Evolutionary conservation across 2,888 invertebrate species (phyloP), one percentile per base, ranked within the genome.

Genomic region (Ernsta delagoae): DNA sequence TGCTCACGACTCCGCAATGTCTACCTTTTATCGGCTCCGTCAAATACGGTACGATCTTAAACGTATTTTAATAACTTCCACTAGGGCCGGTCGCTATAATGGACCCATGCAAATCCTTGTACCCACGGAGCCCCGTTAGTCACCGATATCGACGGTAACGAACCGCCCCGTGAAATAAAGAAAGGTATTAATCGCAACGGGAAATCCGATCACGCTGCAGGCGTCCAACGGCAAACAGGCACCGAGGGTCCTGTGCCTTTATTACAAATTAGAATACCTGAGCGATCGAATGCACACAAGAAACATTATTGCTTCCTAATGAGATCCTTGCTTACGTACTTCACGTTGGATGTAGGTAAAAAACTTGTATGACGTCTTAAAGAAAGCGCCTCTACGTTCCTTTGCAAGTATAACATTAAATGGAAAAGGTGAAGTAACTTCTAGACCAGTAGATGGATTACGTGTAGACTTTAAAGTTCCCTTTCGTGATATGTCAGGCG

Each of bases 51-150:
- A 77, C 85, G 83, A 90, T 90, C 88, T 91, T 89, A 88, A 90
- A 88, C 83, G 86, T 87, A 89, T 90, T 91, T 90, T 89, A 92
- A 90, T 90, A 90, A 90, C 87, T 87, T 89, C 88, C 85, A 86
- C 85, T 85, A 82, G 83, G 84, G 65, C 71, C 83, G 80, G 86
- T 87, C 82, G 81, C 84, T 80, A 83, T 90, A 90, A 90, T 89
- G 87, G 87, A 84, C 85, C 83, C 84, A 91, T 90, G 90, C 91
- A 91, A 91, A 92, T 89, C 81, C 85, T 79, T 82, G 83, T 82
- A 82, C 83, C 82, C 84, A 83, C 75, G 77, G 77, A 79, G 78
- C 82, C 87, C 90, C 89, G 91, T 91, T 91, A 90, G 45, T 43
- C 81, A 78, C 78, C 81, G 88, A 89, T 90, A 90, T 82, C 79